Conservation (phyloP, 2,888 invertebrate species). For the Deilephila elpenor region DNA sequence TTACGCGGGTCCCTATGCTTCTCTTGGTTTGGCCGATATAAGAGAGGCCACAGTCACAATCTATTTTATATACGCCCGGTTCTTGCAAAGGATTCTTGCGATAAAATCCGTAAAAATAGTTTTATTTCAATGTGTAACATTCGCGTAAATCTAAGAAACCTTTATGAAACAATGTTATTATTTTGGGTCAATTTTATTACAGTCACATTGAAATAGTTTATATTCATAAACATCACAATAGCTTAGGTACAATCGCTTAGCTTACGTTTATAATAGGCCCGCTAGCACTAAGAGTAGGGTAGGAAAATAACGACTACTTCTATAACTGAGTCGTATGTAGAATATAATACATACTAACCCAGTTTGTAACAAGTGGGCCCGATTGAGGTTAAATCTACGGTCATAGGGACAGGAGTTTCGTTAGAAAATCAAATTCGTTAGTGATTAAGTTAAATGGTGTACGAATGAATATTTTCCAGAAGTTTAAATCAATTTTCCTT, state of each 20-base stretch:
- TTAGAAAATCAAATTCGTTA: no score
- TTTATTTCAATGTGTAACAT: no score
- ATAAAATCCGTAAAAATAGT: no score
- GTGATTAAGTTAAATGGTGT: no score
- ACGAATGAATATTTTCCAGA: neutral
- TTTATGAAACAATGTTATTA: conserved; percentile 3
- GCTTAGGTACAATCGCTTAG: neutral
- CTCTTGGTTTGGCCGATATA: no score
- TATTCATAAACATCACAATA: neutral
- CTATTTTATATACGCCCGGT: no score
- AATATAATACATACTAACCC: neutral
- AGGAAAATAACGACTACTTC: neutral
- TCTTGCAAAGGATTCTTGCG: no score
- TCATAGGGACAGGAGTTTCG: no score
- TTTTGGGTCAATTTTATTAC: conserved; percentile 10
- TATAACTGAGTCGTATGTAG: neutral
- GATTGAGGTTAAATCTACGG: neutral
- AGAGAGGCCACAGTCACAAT: no score
- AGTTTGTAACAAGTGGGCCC: neutral
- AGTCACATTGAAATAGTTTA: conserved; percentile 10
- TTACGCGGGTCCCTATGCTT: no score
- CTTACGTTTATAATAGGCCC: neutral
- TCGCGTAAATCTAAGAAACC: no score
- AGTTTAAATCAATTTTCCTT: neutral
- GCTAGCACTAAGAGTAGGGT: neutral